A percentile compares a stretch with the other conserved stretches of the same genome.
phyloP scores from a whole-genome alignment of 2,113 vertebrate species.

The Empidonax traillii region DNA sequence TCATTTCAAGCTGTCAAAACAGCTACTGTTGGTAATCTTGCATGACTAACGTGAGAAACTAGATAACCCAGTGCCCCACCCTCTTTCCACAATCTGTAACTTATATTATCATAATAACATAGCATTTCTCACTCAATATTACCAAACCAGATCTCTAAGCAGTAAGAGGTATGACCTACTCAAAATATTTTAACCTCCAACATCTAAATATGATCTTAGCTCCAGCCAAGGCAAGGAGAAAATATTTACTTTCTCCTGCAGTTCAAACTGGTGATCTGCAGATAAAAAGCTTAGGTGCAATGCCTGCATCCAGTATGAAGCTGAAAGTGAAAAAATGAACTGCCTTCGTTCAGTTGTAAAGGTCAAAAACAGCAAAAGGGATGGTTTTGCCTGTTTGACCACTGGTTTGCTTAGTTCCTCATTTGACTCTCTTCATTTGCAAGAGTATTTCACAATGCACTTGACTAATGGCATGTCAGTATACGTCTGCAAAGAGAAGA shows the following conservation, averaged over 20 bases:
- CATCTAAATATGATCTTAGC: neutral
- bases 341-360: neutral
- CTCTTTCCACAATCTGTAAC: constrained; percentile 6
- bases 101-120: neutral
- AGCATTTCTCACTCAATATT: neutral
- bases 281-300: neutral
- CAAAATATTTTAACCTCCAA: neutral
- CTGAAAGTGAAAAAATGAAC: neutral
- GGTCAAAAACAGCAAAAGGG: neutral
- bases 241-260: neutral
- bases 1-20: constrained; percentile 24
- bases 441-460: neutral
- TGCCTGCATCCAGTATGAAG: neutral
- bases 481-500: neutral
- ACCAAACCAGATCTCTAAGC: neutral
- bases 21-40: neutral
- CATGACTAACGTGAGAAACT: constrained; percentile 40
- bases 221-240: neutral
- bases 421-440: neutral
- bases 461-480: neutral
- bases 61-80: constrained; percentile 44
- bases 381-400: constrained; percentile 9
- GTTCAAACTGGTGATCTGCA: neutral
- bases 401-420: constrained; percentile 18
- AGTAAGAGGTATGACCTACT: neutral